These are phyloP conservation scores for Ptychoptera contaminata DNA, from an alignment of 2,888 invertebrate species.

Conservation along the genomic window DNA sequence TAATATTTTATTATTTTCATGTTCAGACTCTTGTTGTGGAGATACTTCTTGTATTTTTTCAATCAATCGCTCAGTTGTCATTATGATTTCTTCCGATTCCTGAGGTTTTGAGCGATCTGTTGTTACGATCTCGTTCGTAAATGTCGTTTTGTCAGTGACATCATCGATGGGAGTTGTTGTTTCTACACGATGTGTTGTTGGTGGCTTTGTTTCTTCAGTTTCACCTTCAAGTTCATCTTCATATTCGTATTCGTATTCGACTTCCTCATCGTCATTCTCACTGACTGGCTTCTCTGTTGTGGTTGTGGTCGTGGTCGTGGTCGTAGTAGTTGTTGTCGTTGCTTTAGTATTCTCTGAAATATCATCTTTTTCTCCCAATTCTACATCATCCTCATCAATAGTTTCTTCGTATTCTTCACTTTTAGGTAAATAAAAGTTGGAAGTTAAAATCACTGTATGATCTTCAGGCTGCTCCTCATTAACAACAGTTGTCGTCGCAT, in stretches of 20 bases:
- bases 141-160: not conserved
- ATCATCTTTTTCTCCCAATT: slow-evolving; percentile 13
- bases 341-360: slow-evolving; percentile 5
- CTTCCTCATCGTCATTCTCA: slow-evolving; percentile 11
- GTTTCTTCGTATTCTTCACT: slow-evolving; percentile 23
- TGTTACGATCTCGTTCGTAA: too few relatives aligned
- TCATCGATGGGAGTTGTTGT: not conserved
- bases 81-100: slow-evolving; percentile 1
- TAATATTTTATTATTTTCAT: slow-evolving; percentile 22
- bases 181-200: slow-evolving; percentile 7
- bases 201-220: slow-evolving; percentile 9
- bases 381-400: slow-evolving; percentile 17
- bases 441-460: slow-evolving; percentile 19
- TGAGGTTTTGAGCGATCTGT: not conserved
- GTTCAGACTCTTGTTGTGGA: slow-evolving; percentile 20
- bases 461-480: slow-evolving; percentile 7
- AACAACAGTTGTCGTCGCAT: not conserved
- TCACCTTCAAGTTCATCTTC: slow-evolving; percentile 14
- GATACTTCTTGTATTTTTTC: slow-evolving; percentile 11
- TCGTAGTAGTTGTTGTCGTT: slow-evolving; percentile 17
- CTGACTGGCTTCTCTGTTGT: slow-evolving; percentile 6
- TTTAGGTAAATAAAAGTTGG: slow-evolving; percentile 19
- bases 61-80: not conserved
- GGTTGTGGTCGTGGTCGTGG: slow-evolving; percentile 16
- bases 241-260: slow-evolving; percentile 19